Conservation (phyloP, 2,888 invertebrate species). For the Tuta absoluta region DNA sequence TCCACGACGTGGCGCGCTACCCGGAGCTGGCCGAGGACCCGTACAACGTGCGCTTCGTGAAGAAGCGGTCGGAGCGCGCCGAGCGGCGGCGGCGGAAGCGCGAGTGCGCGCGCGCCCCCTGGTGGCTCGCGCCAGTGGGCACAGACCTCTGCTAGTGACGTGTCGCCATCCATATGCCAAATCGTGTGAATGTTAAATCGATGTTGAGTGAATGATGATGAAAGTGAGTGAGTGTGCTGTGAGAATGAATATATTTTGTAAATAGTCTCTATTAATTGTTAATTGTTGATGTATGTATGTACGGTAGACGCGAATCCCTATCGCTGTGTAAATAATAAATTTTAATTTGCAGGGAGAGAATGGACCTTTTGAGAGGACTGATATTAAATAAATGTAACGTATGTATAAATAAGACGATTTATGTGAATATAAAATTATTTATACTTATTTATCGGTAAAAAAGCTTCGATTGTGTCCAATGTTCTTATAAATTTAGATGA, state of each 20-base stretch:
- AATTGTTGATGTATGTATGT: conserved; percentile 82
- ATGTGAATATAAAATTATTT: conserved; percentile 82
- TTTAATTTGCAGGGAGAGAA: conserved; percentile 81
- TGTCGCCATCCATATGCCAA: conserved; percentile 79
- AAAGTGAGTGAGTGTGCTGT: conserved; percentile 63
- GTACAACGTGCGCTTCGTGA: conserved; percentile 94
- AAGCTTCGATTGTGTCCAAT: conserved; percentile 82
- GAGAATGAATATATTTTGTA: conserved; percentile 78
- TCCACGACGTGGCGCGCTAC: conserved; percentile 93
- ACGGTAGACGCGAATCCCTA: conserved; percentile 80
- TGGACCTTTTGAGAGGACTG: conserved; percentile 82
- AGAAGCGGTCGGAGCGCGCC: conserved; percentile 87
- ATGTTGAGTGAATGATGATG: conserved; percentile 61
- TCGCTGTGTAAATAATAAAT: conserved; percentile 80
- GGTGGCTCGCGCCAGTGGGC: conserved; percentile 73
- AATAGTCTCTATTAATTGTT: conserved; percentile 81
- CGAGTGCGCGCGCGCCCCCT: conserved; percentile 72
- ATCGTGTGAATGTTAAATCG: conserved; percentile 71
- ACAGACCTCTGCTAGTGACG: conserved; percentile 70
- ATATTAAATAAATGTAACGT: conserved; percentile 81
- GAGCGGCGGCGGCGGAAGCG: conserved; percentile 88
- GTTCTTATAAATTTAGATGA: conserved; percentile 82
- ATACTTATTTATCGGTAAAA: conserved; percentile 82
- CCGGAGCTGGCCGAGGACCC: conserved; percentile 98
- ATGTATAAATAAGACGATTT: conserved; percentile 80